Base-by-base conservation (phyloP, 1,140 invertebrate species). In the Spodoptera frugiperda region DNA sequence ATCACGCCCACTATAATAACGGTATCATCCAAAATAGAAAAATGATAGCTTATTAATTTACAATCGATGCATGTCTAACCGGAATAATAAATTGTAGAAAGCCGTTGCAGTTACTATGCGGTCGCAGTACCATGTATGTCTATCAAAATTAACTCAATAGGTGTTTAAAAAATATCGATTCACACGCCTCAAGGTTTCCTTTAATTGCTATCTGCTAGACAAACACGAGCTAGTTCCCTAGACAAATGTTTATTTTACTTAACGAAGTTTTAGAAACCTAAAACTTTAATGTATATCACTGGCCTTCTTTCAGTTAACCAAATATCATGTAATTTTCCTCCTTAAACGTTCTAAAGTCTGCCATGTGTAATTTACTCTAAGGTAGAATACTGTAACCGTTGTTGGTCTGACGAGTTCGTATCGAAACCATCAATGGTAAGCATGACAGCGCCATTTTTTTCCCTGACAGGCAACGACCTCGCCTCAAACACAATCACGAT, bases 391-490 rank as follows among this genome's bases (percentile, higher is more conserved):
- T 73, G 65, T 89, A 88, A 90, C 88, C 85, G 87, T 89, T 84
- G 14, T 39, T 82, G 75, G 75, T 82, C 84, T 86, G 80, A 71
- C 73, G n/a, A 76, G 67, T 57, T 70, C 80, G 81, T 87, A 89
- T 85, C 88, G 79, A 70, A 39, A 59, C 78, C 78, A 79, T 83
- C 81, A 84, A 83, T 86, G 80, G 80, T 63, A 76, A 81, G 76
- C 83, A 85, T 89, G 86, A 88, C 82, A 81, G 79, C 79, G 82
- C 77, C 75, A 77, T 84, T 83, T 82, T 84, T 73, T 85, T 80
- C 78, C 84, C 73, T 85, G 88, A 85, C 87, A 90, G 87, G 48
- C 87, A 89, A 86, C 81, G 87, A 87, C 87, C 90, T 87, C 85
- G 79, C 9, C 61, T 74, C 44, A 49, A 79, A 77, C 81, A 76